Base-by-base conservation (phyloP, 1,140 invertebrate species). In the Nephila pilipes region DNA sequence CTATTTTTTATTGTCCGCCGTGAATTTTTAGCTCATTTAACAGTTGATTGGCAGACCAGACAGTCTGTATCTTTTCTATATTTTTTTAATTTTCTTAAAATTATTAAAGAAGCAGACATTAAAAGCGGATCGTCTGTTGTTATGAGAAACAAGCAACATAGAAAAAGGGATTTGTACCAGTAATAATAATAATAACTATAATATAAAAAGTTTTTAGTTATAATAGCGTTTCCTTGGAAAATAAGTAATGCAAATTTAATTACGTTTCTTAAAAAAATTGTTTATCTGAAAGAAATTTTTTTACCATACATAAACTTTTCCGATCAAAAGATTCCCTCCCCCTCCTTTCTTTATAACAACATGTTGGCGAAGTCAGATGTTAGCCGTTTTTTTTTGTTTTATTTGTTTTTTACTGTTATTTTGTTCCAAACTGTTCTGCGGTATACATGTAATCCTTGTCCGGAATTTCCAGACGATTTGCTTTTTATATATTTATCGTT, bases 221-320 rank as follows among this genome's bases (percentile, higher is more conserved):
- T 14, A 4, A 12, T 32, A 16, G 16, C 3, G 29, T 18, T 32
- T 32, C 32, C 16, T 0, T 14, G 16, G 38, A 38, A 46, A 38
- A 65, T n/a, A 63, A 16, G n/a, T n/a, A 20, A 87, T 87, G 85
- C 85, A 87, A 65, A 87, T 87, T 87, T 69, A 87, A 87, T 87
- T 87, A 87, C 57, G 65, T 87, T 87, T 22, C 25, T 58, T n/a
- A 69, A 22, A 87, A 87, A 65, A 12, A 81, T 54, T 58, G 79
- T 60, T 75, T 75, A 36, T 75, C 69, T 75, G 20, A 10, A 22
- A 81, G 80, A 25, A 22, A 22, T 54, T 54, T 75, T 75, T 36
- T 32, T 75, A 75, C 14, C 69, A 29, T 75, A 32, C 32, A 75
- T 16, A 32, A 75, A 75, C 69, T 75, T 75, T 75, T 75, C 46